Percentiles rank a stretch among this genome's conserved stretches.
These are phyloP conservation scores for Falco naumanni DNA, from an alignment of 2,797 vertebrate genomes.

Conservation along the genomic window DNA sequence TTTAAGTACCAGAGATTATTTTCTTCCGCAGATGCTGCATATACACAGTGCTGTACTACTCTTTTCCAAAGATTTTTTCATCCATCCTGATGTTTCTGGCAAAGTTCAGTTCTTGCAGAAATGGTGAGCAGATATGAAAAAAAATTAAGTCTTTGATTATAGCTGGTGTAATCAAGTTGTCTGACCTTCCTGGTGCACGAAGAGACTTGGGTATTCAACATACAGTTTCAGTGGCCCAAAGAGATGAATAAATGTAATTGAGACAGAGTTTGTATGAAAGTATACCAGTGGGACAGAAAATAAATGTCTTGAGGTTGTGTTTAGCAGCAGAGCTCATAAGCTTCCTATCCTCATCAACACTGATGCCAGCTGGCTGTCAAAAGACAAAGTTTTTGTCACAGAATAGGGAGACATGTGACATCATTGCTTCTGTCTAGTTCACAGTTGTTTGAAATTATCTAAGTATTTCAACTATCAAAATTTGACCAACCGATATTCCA, in stretches of 20 bases:
- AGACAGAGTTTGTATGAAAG: conserved; percentile 50
- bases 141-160: conserved; percentile 61
- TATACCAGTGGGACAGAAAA: conserved; percentile 50
- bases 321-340: background rate
- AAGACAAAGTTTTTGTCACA: background rate
- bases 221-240: conserved; percentile 60
- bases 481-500: background rate
- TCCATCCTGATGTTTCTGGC: conserved; percentile 29
- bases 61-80: conserved; percentile 42
- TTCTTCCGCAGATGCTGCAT: background rate
- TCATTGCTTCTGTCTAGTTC: background rate
- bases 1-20: background rate
- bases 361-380: background rate
- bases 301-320: conserved; percentile 45
- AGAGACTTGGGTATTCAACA: conserved; percentile 51
- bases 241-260: conserved; percentile 62
- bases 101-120: conserved; percentile 42
- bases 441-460: background rate
- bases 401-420: background rate
- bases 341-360: background rate
- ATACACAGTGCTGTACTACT: background rate
- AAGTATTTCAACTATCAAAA: background rate
- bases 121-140: conserved; percentile 34
- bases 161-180: conserved; percentile 57
- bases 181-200: conserved; percentile 40